A percentile compares a stretch with the other conserved stretches of the same genome.
Conservation (phyloP, 64 coral and sea anemone genomes). For the Catalaphyllia jardinei region DNA sequence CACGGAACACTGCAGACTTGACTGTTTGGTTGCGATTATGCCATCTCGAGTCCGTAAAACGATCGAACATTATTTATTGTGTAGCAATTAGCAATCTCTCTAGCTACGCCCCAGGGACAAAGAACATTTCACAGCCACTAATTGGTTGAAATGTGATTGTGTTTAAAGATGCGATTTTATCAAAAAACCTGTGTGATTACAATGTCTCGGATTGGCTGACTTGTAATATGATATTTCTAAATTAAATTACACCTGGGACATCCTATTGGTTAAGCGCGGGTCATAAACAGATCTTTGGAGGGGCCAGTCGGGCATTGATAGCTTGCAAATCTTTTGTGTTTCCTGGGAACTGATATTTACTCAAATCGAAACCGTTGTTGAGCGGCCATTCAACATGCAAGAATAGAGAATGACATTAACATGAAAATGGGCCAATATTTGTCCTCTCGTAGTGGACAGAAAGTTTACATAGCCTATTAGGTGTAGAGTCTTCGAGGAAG, state of each 20-base stretch:
- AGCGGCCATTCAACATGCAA: constrained; percentile 18
- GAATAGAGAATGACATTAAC: constrained; percentile 36
- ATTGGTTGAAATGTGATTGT: constrained; percentile 88
- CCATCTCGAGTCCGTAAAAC: constrained; percentile 58
- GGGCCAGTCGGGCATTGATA: constrained; percentile 7
- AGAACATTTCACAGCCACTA: constrained; percentile 80
- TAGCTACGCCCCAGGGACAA: constrained; percentile 89
- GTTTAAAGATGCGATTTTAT: constrained; percentile 90
- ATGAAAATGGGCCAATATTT: constrained; percentile 42
- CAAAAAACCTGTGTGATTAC: constrained; percentile 76
- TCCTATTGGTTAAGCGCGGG: constrained; percentile 58
- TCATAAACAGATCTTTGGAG: constrained; percentile 61
- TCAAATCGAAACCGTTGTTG: background rate
- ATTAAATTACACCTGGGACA: constrained; percentile 56
- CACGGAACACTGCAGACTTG: background rate
- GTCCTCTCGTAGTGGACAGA: constrained; percentile 9
- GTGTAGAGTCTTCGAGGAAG: background rate
- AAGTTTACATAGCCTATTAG: constrained; percentile 37
- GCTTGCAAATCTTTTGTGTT: constrained; percentile 29
- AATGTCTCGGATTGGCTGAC: constrained; percentile 67
- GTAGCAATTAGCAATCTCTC: constrained; percentile 80
- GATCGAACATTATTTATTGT: constrained; percentile 78
- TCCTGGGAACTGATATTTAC: constrained; percentile 22
- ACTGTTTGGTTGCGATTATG: constrained; percentile 40
- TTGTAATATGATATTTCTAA: constrained; percentile 78